A percentile compares a stretch with the other conserved stretches of the same genome.
These are phyloP conservation scores for human DNA, from an alignment of 2,113 vertebrate genomes.

Conservation along the genomic window GRCh38 chrX:109109001-109109500, in stretches of 20 bases:
- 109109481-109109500: background rate
- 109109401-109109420: background rate
- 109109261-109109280: background rate
- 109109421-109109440: background rate
- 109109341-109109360: background rate
- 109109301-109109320: slow-evolving; percentile 32
- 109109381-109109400: background rate
- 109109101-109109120: slow-evolving; percentile 10
- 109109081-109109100: background rate
- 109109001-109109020: slow-evolving; percentile 15
- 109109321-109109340: slow-evolving; percentile 35
- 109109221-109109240: slow-evolving; percentile 6
- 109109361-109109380: too few species aligned
- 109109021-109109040: background rate
- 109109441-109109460: background rate
- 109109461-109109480: background rate
- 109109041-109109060: background rate
- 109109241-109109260: slow-evolving; percentile 12
- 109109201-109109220: background rate
- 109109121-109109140: slow-evolving; percentile 29
- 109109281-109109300: background rate
- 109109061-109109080: background rate
- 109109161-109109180: background rate
- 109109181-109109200: background rate
- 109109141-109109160: background rate